These are phyloP conservation scores for Cephus pygmeus DNA, from an alignment of 2,888 invertebrate species.

Conservation along the genomic window DNA sequence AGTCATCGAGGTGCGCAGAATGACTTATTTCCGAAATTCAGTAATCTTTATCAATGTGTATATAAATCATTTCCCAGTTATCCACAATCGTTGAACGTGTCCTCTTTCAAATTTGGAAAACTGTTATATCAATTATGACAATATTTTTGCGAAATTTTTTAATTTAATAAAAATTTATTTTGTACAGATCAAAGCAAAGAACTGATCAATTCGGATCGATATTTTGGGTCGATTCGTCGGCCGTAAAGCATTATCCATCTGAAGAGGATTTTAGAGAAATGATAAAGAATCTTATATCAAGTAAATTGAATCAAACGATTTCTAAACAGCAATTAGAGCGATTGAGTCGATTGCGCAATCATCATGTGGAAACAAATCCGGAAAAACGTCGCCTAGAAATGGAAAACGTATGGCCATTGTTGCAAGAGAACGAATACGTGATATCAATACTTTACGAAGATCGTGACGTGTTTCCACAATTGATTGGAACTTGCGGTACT, in stretches of 20 bases:
- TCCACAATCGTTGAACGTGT: not conserved
- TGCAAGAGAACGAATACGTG: constrained; percentile 77
- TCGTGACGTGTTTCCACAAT: constrained; percentile 73
- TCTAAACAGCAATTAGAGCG: constrained; percentile 67
- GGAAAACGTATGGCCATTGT: constrained; percentile 73
- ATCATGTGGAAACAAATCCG: constrained; percentile 63
- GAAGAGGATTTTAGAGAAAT: constrained; percentile 69
- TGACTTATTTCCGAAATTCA: not conserved
- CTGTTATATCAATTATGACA: not conserved
- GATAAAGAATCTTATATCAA: constrained; percentile 68
- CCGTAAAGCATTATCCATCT: constrained; percentile 67
- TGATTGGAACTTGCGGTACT: constrained; percentile 76
- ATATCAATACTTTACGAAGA: constrained; percentile 71
- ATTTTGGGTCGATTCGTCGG: constrained; percentile 65
- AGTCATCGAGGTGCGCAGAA: constrained; percentile 64
- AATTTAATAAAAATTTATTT: not conserved
- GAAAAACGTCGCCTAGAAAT: constrained; percentile 68
- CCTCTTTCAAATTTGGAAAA: constrained; percentile 2
- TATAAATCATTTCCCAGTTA: not conserved
- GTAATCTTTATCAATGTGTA: not conserved
- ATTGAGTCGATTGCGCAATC: constrained; percentile 67
- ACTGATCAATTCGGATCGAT: constrained; percentile 65
- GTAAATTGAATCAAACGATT: constrained; percentile 70
- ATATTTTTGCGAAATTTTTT: not conserved
- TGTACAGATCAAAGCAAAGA: constrained; percentile 50